phyloP scores from a whole-genome alignment of 2,113 vertebrate genomes.

The Buteo buteo region DNA sequence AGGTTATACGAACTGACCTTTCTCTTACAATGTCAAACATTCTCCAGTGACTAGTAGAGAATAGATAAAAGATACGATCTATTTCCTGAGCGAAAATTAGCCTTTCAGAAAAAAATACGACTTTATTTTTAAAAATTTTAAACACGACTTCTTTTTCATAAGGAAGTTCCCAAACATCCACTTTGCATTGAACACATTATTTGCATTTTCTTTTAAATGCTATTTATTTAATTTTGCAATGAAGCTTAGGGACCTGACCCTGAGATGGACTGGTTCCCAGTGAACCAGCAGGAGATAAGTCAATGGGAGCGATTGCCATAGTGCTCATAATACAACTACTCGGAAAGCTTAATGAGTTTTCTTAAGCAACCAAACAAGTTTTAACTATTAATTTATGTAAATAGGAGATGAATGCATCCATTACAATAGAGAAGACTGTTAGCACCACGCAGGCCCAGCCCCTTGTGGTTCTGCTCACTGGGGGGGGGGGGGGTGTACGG shows the following conservation, averaged over 20 bases:
- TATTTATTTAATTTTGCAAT: constrained; percentile 25
- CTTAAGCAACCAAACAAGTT: constrained; percentile 75
- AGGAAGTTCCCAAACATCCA: not conserved
- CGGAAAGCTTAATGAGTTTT: constrained; percentile 90
- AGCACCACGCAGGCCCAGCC: not conserved
- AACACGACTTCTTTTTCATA: not conserved
- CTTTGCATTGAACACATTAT: not conserved
- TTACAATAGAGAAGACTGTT: constrained; percentile 25
- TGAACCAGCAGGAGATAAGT: constrained; percentile 52
- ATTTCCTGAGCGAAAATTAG: not conserved
- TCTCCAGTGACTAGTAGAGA: not conserved
- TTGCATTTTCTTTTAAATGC: not conserved
- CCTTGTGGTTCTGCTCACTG: constrained; percentile 6
- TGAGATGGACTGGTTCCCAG: constrained; percentile 48
- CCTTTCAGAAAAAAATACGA: not conserved
- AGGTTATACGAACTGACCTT: not conserved
- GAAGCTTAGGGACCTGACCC: constrained; percentile 43
- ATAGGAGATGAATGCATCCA: constrained; percentile 42
- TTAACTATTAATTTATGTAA: constrained; percentile 77
- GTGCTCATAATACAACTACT: constrained; percentile 82
- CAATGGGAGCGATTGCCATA: constrained; percentile 73
- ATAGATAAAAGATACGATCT: not conserved
- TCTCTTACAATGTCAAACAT: not conserved
- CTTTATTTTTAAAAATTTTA: not conserved
- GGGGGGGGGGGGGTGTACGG: not conserved